phyloP scores from a whole-genome alignment of 2,888 invertebrate species.

The Theristus sp. region DNA sequence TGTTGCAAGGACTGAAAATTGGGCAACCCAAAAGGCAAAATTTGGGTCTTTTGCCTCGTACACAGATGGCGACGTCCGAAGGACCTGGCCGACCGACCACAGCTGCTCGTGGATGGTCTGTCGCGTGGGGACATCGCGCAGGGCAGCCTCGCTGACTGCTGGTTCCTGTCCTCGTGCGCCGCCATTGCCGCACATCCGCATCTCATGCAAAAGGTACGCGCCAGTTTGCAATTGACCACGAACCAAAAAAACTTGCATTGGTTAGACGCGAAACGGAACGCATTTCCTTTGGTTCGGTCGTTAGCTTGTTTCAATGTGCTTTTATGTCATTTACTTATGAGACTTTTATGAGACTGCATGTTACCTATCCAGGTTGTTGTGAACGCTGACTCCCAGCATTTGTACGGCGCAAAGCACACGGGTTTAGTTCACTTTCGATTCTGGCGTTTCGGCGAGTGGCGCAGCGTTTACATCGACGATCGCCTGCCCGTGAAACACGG shows the following conservation, averaged over 20 bases:
- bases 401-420: constrained; percentile 28
- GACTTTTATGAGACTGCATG: no score
- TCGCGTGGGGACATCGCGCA: constrained; percentile 33
- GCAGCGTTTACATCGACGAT: constrained; percentile 33
- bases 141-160: constrained; percentile 35
- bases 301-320: neutral
- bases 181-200: constrained; percentile 31
- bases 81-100: constrained; percentile 35
- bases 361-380: constrained; percentile 19
- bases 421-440: constrained; percentile 32
- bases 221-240: neutral
- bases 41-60: neutral
- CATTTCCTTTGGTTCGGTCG: no score
- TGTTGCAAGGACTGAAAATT: no score
- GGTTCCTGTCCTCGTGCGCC: constrained; percentile 36
- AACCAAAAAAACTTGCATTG: no score
- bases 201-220: constrained; percentile 29
- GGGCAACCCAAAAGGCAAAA: no score
- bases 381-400: constrained; percentile 23
- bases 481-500: constrained; percentile 21
- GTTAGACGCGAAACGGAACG: no score
- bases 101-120: constrained; percentile 31
- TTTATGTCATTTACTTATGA: no score
- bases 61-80: constrained; percentile 35
- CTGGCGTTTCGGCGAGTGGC: constrained; percentile 35